Evolutionary conservation across 1,140 invertebrate species (phyloP).

Genomic region (Leptinotarsa defecta): DNA sequence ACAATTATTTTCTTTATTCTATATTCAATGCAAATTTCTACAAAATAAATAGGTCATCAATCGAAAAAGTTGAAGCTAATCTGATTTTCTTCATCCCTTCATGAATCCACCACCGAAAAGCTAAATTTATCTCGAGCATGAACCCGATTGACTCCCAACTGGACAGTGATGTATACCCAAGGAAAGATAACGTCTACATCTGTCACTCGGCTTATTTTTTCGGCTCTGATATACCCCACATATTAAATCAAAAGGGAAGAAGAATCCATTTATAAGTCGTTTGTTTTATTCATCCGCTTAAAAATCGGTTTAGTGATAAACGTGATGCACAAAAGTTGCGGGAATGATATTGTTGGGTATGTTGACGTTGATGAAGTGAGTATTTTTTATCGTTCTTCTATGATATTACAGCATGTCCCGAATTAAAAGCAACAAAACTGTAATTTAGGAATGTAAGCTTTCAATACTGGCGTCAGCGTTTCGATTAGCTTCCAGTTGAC

Average conservation of each 20-base stretch:
- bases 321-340: constrained; percentile 8
- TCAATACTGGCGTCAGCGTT: too few species aligned
- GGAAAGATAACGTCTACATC: constrained; percentile 16
- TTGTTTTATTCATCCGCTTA: constrained; percentile 17
- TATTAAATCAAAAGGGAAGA: constrained; percentile 20
- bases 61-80: too few species aligned
- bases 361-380: background rate
- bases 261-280: constrained; percentile 23
- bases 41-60: too few species aligned
- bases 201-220: constrained; percentile 18
- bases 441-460: too few species aligned
- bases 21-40: too few species aligned
- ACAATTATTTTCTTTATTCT: too few species aligned
- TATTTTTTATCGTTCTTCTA: background rate
- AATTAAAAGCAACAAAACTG: too few species aligned
- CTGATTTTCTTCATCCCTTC: background rate
- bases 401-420: too few species aligned
- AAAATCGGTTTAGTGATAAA: background rate
- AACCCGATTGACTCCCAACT: constrained; percentile 17
- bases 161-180: constrained; percentile 18
- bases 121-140: background rate
- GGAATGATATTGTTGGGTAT: background rate
- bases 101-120: background rate
- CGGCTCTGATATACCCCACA: constrained; percentile 18
- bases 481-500: too few species aligned